Evolutionary conservation across 2,888 invertebrate species (phyloP), one percentile per base, ranked within the genome.

Genomic region (Operophtera brumata): DNA sequence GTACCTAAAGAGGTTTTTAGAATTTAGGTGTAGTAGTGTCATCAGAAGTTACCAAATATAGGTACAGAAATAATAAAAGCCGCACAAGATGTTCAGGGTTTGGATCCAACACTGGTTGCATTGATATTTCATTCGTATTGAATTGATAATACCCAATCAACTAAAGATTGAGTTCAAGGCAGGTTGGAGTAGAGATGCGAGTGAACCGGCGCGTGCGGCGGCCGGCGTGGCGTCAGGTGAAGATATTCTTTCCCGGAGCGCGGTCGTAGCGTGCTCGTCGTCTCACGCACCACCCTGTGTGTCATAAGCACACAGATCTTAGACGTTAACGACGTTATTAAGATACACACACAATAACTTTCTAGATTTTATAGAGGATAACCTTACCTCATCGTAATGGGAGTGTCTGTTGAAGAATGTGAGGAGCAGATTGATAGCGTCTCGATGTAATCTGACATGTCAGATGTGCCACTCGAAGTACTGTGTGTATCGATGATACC

Each of bases 381-480:
- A 5, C 36, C 59, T 66, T 64, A 91, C 91, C 91, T 82, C 78
- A 91, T 79, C 10, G 92, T 92, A 63, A 93, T 92, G 3, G 93
- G 93, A 26, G 94, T 93, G 70, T 94, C 95, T 6, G 93, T 93
- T 10, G 95, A 95, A 57, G 95, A 95, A 67, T 95, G 94, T 51
- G 96, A 95, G 4, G 96, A 95, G 46, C 95, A 95, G 62, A 96
- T 83, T 11, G 95, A 95, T 14, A 96, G 84, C 7, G 96, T 96
- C 79, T 96, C 96, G 70, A 96, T 95, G 78, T 96, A 96, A 85
- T 96, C 96, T 3, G 95, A 96, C 95, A 96, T 96, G 75, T 96
- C 96, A 0, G 96, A 96, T 6, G 96, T 94, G 14, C 96, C 96
- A 74, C 95, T 96, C 73, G 95, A 95, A 9, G 95, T 95, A 70